Evolutionary conservation across 2,113 vertebrate species (phyloP).

Genomic region (Casuarius casuarius): DNA sequence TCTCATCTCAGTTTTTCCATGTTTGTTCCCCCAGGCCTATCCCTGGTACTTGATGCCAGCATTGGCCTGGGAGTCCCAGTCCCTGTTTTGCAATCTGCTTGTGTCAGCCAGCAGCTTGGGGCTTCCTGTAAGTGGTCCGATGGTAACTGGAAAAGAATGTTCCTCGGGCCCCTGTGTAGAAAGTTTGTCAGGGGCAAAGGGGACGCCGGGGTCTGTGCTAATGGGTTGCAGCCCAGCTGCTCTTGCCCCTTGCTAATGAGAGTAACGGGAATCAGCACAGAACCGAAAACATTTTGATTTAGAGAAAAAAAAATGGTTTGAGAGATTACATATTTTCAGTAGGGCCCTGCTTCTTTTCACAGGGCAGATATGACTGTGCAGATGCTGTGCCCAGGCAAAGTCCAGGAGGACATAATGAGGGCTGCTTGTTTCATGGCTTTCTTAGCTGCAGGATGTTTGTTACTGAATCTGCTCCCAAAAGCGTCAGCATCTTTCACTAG

Average conservation of each 20-base stretch:
- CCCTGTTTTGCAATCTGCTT: background rate
- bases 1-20: background rate
- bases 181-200: constrained; percentile 46
- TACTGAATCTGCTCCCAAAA: background rate
- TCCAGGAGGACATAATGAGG: background rate
- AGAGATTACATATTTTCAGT: background rate
- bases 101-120: background rate
- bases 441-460: background rate
- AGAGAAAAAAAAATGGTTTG: background rate
- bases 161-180: background rate
- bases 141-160: constrained; percentile 31
- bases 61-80: background rate
- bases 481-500: background rate
- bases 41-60: background rate
- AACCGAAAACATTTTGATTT: background rate
- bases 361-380: background rate
- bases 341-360: background rate
- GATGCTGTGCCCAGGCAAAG: background rate
- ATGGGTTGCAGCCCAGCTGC: background rate
- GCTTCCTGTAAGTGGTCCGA: background rate
- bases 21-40: background rate
- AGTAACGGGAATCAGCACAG: background rate
- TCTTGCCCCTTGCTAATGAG: background rate
- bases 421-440: background rate
- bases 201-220: accelerated